Evolutionary conservation across 1,140 invertebrate genomes (phyloP), one percentile per base, ranked within the genome.

Genomic region (Diabrotica undecimpunctata): DNA sequence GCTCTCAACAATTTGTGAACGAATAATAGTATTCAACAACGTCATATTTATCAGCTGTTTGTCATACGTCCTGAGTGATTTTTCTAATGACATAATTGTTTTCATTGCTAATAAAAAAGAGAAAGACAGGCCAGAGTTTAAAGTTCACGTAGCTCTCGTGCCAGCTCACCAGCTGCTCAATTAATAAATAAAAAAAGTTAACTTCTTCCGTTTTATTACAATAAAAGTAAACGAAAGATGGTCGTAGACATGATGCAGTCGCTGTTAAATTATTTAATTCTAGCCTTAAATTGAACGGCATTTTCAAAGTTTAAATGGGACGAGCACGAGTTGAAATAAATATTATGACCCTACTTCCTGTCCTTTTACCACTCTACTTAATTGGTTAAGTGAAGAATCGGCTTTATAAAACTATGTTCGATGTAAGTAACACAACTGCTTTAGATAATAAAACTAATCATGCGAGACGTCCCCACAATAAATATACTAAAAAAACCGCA

Each of bases 261-360:
- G 14, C 41, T 57, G 70, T 67, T 73, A 70, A 73, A 73, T 73
- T 73, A 71, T 73, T 73, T 73, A 73, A 73, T 73, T 73, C 67
- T 58, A 14, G 54, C 35, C 59, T 70, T 71, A 72, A 73, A 73
- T 72, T 72, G 68, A 72, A 73, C 72, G 68, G 72, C 72, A 73
- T 73, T 73, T 73, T 70, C 70, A 72, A 62, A 67, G 68, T 73
- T 72, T 73, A 66, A 72, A 73, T 72, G 66, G 63, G 67, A 67
- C 58, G 67, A 70, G 72, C 72, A 73, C 72, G 72, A 73, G 72
- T 73, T 72, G 68, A 60, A 72, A 73, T 73, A 73, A 73, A 73
- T 73, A 73, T 73, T 73, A 73, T 73, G 72, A 73, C 72, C 72
- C 70, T 64, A 68, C 70, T 73, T 73, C 72, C 72, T 73, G 66